Evolutionary conservation across 1,140 invertebrate species (phyloP).

Genomic region (Scylla paramamosain): DNA sequence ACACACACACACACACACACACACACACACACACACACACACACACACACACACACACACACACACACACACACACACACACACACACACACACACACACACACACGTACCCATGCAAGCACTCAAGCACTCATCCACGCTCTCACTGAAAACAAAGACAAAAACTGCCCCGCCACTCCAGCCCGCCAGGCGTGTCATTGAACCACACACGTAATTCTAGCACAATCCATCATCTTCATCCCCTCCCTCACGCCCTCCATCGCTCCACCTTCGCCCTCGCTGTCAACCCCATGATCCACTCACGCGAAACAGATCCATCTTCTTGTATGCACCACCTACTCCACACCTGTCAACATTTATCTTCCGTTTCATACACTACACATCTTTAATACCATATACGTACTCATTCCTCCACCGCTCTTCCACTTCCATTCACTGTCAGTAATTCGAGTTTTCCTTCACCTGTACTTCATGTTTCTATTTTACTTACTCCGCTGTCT

Average conservation of each 20-base stretch:
- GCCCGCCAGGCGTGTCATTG: background rate
- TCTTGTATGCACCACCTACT: no score
- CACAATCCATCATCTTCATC: background rate
- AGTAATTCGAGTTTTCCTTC: no score
- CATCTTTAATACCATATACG: no score
- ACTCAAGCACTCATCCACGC: background rate
- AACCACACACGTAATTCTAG: background rate
- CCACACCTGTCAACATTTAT: no score
- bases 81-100: constrained; percentile 37
- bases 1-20: constrained; percentile 45
- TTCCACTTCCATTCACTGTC: no score
- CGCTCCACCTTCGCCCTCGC: background rate
- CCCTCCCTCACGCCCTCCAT: background rate
- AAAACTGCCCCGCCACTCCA: background rate
- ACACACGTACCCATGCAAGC: background rate
- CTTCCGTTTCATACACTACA: no score
- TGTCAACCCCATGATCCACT: no score
- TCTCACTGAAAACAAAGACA: background rate
- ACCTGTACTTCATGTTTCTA: no score
- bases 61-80: constrained; percentile 44
- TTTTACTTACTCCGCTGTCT: no score
- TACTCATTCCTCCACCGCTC: no score
- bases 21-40: constrained; percentile 45
- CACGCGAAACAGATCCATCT: no score
- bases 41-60: constrained; percentile 45